These are phyloP conservation scores for Tursiops truncatus DNA, from an alignment of 2,113 vertebrate species.

Conservation along the genomic window DNA sequence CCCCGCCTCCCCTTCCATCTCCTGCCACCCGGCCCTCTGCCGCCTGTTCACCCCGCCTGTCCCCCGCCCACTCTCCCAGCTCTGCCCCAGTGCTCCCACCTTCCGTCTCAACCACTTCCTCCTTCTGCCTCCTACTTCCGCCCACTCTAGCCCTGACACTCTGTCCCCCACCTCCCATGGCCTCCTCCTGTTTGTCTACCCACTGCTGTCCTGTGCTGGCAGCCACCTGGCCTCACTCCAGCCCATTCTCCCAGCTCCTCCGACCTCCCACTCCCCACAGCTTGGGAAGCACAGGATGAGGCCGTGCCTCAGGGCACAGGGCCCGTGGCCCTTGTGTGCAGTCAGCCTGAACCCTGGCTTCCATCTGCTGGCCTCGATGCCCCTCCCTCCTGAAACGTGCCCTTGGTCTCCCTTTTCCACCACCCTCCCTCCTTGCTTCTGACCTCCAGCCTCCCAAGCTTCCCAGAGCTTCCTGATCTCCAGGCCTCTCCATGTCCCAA, in stretches of 20 bases:
- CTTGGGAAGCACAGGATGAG: not conserved
- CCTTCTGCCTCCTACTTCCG: not conserved
- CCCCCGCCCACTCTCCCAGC: not conserved
- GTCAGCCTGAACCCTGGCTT: not conserved
- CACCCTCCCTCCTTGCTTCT: not conserved
- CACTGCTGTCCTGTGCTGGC: not conserved
- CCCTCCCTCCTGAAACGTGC: not conserved
- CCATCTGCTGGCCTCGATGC: not conserved
- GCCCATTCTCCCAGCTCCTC: not conserved
- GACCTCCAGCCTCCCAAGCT: not conserved
- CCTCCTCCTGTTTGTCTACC: not conserved
- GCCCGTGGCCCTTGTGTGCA: not conserved
- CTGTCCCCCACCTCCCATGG: not conserved
- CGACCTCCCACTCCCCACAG: not conserved
- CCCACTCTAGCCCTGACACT: not conserved
- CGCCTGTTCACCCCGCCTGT: not conserved
- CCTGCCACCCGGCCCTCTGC: not conserved
- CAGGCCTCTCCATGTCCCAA: not conserved
- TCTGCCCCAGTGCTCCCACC: not conserved
- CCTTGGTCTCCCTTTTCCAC: not conserved
- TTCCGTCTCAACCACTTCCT: not conserved
- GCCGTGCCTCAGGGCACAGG: not conserved
- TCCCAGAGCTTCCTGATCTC: not conserved
- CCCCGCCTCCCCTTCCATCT: not conserved
- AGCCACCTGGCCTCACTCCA: not conserved